These are phyloP conservation scores for Crossaster papposus DNA, from an alignment of 53 echinoderm and acorn worm species.

Conservation along the genomic window DNA sequence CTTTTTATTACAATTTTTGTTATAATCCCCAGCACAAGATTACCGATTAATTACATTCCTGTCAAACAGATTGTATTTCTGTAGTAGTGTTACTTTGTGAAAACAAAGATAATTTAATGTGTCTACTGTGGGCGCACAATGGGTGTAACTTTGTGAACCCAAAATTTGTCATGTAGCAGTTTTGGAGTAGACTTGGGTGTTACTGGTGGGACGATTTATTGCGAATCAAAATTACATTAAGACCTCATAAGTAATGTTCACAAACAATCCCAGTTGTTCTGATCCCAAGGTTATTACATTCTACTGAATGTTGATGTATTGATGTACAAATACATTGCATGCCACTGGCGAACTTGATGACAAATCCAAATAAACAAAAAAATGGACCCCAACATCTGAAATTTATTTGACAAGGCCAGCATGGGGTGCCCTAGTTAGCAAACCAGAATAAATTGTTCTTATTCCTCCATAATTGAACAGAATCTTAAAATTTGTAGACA, in stretches of 20 bases:
- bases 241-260: background rate
- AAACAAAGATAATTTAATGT: background rate
- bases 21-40: too few species aligned
- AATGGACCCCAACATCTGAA: background rate
- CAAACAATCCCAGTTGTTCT: background rate
- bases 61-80: too few species aligned
- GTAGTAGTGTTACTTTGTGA: background rate
- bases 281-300: background rate
- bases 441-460: too few species aligned
- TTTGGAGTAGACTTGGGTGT: too few species aligned
- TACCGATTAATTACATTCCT: too few species aligned
- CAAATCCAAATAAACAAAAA: background rate
- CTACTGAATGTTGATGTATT: background rate
- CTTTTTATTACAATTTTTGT: too few species aligned
- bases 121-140: too few species aligned
- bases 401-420: conserved; percentile 9
- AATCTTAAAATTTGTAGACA: background rate
- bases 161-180: too few species aligned
- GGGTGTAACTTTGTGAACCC: too few species aligned
- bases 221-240: background rate
- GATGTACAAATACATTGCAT: background rate
- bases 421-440: background rate
- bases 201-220: too few species aligned
- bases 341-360: background rate
- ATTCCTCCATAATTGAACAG: background rate